Evolutionary conservation across 2,113 vertebrate genomes (phyloP), one percentile per base, ranked within the genome.

Genomic region (Archocentrus centrarchus): DNA sequence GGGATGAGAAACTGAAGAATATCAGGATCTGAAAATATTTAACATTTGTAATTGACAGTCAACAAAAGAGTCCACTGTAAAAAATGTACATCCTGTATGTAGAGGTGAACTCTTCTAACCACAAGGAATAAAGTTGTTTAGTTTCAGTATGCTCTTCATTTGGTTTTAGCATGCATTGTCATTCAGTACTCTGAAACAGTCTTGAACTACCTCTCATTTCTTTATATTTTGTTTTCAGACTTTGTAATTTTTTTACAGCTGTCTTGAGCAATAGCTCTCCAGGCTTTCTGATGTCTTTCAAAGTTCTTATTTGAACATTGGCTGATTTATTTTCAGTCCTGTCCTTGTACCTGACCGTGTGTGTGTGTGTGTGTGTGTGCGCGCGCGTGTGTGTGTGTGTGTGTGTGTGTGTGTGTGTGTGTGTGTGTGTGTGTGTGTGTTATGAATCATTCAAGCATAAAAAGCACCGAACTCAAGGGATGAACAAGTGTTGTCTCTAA

Each of bases 1-100:
- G 91, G 90, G 20, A 93, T 84, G 80, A 94, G 75, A 55, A 92
- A 8, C 39, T 35, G 50, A 47, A 60, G 77, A 63, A 62, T 39
- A 8, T 14, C 79, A 84, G 88, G 17, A 87, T 55, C 81, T 88
- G 24, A 87, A 84, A 82, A 77, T 10, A 80, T 62, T 30, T 5
- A 11, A 47, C 35, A 57, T 22, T 8, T 47, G 15, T 76, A 55
- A 73, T 14, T 20, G 35, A 18, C 14, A 70, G 17, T 73, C 17
- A 84, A 53, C 7, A 70, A 15, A 77, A 32, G 32, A 11, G 55
- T 59, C 50, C n/a, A 13, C 55, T 64, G 18, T 14, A 55, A 77
- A 79, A 78, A 24, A 57, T 15, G 5, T 10, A 17, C 17, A 6
- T 5, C 18, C 9, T 75, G 24, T 53, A 53, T 53, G 44, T 53